A percentile compares a stretch with the other conserved stretches of the same genome.
phyloP scores from a whole-genome alignment of 2,888 invertebrate species.

The Phyllotreta striolata region DNA sequence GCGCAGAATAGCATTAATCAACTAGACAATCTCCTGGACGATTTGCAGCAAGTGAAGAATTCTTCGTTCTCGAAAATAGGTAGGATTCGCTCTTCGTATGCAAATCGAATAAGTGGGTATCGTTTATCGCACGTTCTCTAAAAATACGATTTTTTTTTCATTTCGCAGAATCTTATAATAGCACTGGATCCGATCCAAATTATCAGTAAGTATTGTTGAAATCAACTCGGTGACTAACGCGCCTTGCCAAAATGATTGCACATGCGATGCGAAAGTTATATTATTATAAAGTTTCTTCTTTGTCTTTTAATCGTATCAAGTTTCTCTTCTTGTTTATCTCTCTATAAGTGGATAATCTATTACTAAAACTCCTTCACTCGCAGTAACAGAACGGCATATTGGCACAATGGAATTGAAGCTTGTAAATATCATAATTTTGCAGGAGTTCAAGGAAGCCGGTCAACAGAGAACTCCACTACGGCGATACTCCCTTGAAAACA shows the following conservation, averaged over 20 bases:
- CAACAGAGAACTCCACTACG: slow-evolving; percentile 58
- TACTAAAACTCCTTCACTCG: too few species aligned
- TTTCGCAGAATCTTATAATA: slow-evolving; percentile 58
- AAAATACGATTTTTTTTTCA: slow-evolving; percentile 46
- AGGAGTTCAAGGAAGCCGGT: slow-evolving; percentile 49
- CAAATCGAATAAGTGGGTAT: slow-evolving; percentile 24
- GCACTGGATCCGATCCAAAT: slow-evolving; percentile 56
- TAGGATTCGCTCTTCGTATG: slow-evolving; percentile 34
- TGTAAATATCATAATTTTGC: slow-evolving; percentile 1
- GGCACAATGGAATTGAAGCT: too few species aligned
- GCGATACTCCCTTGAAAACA: slow-evolving; percentile 53
- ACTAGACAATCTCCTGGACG: slow-evolving; percentile 77
- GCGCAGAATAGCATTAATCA: slow-evolving; percentile 74
- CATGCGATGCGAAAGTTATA: too few species aligned
- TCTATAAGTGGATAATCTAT: too few species aligned
- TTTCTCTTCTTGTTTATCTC: too few species aligned
- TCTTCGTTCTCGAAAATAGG: slow-evolving; percentile 51
- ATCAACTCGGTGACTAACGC: slow-evolving; percentile 5
- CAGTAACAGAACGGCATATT: too few species aligned
- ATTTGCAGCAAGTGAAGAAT: slow-evolving; percentile 67
- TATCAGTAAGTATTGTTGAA: slow-evolving; percentile 54
- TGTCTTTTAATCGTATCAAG: too few species aligned
- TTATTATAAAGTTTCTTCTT: too few species aligned
- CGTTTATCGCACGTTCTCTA: slow-evolving; percentile 11
- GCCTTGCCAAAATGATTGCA: slow-evolving; percentile 10